phyloP scores from a whole-genome alignment of 2,888 invertebrate species.

The Operophtera brumata region DNA sequence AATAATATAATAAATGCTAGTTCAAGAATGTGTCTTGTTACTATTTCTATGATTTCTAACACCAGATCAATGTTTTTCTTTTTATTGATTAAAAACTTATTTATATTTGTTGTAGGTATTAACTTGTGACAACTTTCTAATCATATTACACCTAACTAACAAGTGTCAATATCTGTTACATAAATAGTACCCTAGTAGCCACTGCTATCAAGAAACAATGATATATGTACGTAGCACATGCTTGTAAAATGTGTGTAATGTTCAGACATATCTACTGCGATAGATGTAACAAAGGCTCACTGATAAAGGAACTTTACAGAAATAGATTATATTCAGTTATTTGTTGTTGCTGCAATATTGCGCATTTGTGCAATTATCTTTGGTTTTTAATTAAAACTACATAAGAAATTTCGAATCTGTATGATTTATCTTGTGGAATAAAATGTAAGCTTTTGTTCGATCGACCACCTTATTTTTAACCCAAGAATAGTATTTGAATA shows the following conservation, averaged over 20 bases:
- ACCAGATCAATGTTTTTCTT: too few relatives aligned
- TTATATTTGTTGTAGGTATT: too few relatives aligned
- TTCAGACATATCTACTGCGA: not conserved
- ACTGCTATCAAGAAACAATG: not conserved
- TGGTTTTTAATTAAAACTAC: too few relatives aligned
- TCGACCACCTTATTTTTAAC: too few relatives aligned
- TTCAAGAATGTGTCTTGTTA: too few relatives aligned
- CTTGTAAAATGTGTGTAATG: not conserved
- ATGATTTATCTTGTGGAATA: too few relatives aligned
- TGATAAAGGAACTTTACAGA: conserved; percentile 7
- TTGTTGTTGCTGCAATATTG: conserved; percentile 7
- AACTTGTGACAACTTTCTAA: conserved; percentile 2
- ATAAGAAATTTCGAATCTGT: too few relatives aligned
- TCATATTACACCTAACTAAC: not conserved
- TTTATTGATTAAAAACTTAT: too few relatives aligned
- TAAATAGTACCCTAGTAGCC: not conserved
- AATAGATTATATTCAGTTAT: not conserved
- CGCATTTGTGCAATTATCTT: not conserved
- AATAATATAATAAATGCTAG: too few relatives aligned
- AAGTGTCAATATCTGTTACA: conserved; percentile 4
- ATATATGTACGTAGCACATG: not conserved
- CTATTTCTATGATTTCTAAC: too few relatives aligned
- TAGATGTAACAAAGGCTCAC: conserved; percentile 1
- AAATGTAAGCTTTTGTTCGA: too few relatives aligned
- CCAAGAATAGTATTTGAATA: too few relatives aligned